Evolutionary conservation across 2,888 invertebrate species (phyloP), one percentile per base, ranked within the genome.

Genomic region (Drosophila melanosoma): DNA sequence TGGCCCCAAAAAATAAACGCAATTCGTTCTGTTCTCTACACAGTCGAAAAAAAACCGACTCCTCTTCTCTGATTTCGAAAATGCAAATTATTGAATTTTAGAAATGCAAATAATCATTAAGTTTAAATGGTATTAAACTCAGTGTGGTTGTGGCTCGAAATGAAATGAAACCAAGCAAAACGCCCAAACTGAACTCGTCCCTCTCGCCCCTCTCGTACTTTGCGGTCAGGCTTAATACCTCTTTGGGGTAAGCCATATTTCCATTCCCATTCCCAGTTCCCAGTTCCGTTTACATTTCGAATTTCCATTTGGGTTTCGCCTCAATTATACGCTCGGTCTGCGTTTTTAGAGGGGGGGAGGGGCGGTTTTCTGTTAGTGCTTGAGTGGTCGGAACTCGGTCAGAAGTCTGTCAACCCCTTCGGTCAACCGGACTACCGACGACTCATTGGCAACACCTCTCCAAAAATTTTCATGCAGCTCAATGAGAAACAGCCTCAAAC

Each of bases 401-500:
- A 90, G 65, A 86, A 74, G 84, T 81, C 82, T 69, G 73, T 87
- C 80, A 84, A 87, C 89, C 87, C 90, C 82, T 87, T 84, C 69
- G 74, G 65, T 38, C 70, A 69, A 52, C 52, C 38, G 35, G 23
- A 23, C 26, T 49, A 15, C 23, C 49, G 49, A 42, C 42, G 52
- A 54, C 66, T 63, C 77, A 69, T 59, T 77, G 85, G 85, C 73
- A 81, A 86, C 85, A 86, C 85, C 90, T 86, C 63, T 75, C 56
- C 32, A 70, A 85, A 32, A 70, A 85, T 77, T 80, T 75, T 62
- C 53, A 32, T 72, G 52, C 49, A 36, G 29, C 45, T 35, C 53
- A 54, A 3, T 54, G 49, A 42, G 65, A 69, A 45, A 48, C 38
- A 52, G 42, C 17, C 52, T 12, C 48, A 49, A 51, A n/a, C 56